Conservation (phyloP, 2,888 invertebrate species). For the Caradrina kadenii region DNA sequence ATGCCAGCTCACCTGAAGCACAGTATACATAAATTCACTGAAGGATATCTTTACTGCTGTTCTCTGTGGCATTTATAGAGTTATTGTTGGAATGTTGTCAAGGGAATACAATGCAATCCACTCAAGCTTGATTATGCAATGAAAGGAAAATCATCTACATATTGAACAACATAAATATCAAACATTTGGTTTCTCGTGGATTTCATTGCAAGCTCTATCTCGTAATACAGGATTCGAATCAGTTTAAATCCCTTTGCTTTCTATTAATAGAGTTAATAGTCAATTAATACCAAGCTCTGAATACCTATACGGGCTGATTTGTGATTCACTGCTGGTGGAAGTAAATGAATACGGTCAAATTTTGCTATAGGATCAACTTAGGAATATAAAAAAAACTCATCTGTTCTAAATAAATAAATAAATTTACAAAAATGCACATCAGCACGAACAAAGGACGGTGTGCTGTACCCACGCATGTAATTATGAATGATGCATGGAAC, state of each 20-base stretch:
- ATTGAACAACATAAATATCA: conserved; percentile 10
- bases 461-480: not conserved
- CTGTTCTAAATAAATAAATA: no score
- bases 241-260: conserved; percentile 16
- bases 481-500: conserved; percentile 11
- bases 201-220: not conserved
- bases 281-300: conserved; percentile 5
- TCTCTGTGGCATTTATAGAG: conserved; percentile 33
- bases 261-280: conserved; percentile 36
- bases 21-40: not conserved
- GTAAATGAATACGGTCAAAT: not conserved
- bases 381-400: no score
- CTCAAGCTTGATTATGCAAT: conserved; percentile 33
- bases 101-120: conserved; percentile 41
- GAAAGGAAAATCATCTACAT: conserved; percentile 36
- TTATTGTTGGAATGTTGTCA: conserved; percentile 54
- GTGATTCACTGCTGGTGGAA: not conserved
- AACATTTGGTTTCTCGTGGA: conserved; percentile 10
- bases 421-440: not conserved
- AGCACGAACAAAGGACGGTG: conserved; percentile 11
- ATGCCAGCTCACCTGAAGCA: no score
- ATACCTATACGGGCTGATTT: not conserved
- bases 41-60: not conserved
- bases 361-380: no score
- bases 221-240: conserved; percentile 28